Evolutionary conservation across 2,113 vertebrate genomes (phyloP), one percentile per base, ranked within the genome.

Genomic region (Limnothrissa miodon): DNA sequence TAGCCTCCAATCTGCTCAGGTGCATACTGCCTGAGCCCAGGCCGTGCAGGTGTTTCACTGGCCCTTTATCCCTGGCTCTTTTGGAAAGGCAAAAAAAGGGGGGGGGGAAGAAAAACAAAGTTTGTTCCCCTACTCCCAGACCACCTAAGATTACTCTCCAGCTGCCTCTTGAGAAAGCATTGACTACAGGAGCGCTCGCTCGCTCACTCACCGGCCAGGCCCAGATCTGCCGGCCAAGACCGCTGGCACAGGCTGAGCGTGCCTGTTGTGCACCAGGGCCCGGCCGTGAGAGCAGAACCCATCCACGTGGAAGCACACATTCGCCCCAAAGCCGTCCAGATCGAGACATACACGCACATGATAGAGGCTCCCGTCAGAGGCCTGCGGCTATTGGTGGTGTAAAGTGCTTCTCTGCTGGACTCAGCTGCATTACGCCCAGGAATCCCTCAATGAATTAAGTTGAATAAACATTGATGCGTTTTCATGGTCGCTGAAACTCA

Each of bases 1-100:
- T 87, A 88, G 94, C 94, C 93, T 92, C 88, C 92, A 94, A 95
- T 92, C 94, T 95, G 92, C 90, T 95, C 94, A 95, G 95, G 95
- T 95, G 94, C 93, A 93, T 91, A 89, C 89, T 88, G 93, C 89
- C 93, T 93, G 83, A 91, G 89, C 88, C 82, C 83, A 85, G 88
- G 88, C 82, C 89, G 90, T 89, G 92, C 93, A 95, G 95, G 93
- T 95, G 94, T 93, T 89, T 86, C 83, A 36, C 85, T 86, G 59
- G 85, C 81, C 82, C 87, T 88, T 89, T 90, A 90, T 21, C 33
- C 62, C 62, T 29, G 2, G 62, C 1, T 29, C 33, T 90, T 92
- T 90, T 81, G 87, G 89, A 87, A 91, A 91, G 85, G 84, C 83
- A 33, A 70, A 29, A 70, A 4, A 13, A 36, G 10, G 13, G n/a